Evolutionary conservation across 2,113 vertebrate species (phyloP).

Genomic region (Macheiramphus alcinus): DNA sequence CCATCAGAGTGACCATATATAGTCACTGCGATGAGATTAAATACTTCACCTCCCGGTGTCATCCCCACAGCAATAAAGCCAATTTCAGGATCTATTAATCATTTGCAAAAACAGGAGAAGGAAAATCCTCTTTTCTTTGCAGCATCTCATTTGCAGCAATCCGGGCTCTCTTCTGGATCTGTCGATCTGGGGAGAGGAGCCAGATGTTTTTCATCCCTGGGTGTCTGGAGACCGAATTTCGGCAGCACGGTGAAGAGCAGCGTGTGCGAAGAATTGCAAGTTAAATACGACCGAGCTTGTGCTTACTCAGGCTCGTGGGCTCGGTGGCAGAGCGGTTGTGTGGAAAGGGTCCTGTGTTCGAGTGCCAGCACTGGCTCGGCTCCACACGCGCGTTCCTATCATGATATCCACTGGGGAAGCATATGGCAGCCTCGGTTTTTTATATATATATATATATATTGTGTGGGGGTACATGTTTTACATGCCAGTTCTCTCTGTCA

Average conservation of each 20-base stretch:
- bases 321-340: background rate
- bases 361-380: background rate
- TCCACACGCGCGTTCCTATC: background rate
- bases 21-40: constrained; percentile 56
- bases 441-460: background rate
- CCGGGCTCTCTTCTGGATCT: background rate
- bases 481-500: constrained; percentile 21
- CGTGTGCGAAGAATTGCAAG: background rate
- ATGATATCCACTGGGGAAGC: background rate
- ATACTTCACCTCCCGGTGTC: background rate
- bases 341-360: background rate
- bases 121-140: background rate
- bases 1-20: constrained; percentile 70
- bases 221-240: background rate
- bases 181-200: background rate
- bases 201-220: background rate
- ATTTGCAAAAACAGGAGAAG: background rate
- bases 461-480: constrained; percentile 27
- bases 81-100: background rate
- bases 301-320: background rate
- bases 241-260: background rate
- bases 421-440: constrained; percentile 23
- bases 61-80: background rate
- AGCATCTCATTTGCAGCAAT: background rate
- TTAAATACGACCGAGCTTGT: background rate